Base-by-base conservation (phyloP, 2,797 vertebrate genomes). In the Parotocinclus haroldoi region DNA sequence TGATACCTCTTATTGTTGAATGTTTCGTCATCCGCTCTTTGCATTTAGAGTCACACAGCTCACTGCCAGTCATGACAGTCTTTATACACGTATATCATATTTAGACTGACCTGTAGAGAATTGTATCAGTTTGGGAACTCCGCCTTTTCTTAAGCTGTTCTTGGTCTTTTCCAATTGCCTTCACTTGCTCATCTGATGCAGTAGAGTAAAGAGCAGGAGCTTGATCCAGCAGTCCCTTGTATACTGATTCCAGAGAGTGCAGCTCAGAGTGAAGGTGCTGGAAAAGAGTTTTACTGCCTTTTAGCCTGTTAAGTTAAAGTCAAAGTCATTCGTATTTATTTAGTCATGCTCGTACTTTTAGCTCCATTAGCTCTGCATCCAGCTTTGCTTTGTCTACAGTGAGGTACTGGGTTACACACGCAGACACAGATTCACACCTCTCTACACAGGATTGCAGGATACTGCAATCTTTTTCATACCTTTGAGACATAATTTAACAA, bases 401-500 rank as follows among this genome's bases (percentile, higher is more conserved):
- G 63, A 95, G 82, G 18, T 76, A 81, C 3, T 71, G 83, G 65
- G 87, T 89, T 10, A 89, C 84, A 10, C 87, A 81, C 38, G 76
- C 81, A 54, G 86, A 88, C 14, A 82, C 55, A 39, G 83, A 82
- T 80, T 98, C 94, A 54, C 91, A 93, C 1, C 88, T 88, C 76
- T 98, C 94, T 74, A 99, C 55, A 87, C 92, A 96, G 19, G 84
- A 91, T 73, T 88, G 50, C 78, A 98, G 92, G 62, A 82, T 84
- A 11, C 90, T 90, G 0, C 87, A 81, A 5, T 95, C 93, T 70
- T 96, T 99, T 82, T 99, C 96, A 68, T 91, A 91, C 82, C 97
- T 99, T 77, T 74, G 51, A 36, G 8, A 48, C 18, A 9, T 18
- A 10, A 13, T 10, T 27, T 12, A 59, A 45, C 17, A 59, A 44